Base-by-base conservation (phyloP, 2,113 vertebrate species). In the Pseudorectes ferrugineus region DNA sequence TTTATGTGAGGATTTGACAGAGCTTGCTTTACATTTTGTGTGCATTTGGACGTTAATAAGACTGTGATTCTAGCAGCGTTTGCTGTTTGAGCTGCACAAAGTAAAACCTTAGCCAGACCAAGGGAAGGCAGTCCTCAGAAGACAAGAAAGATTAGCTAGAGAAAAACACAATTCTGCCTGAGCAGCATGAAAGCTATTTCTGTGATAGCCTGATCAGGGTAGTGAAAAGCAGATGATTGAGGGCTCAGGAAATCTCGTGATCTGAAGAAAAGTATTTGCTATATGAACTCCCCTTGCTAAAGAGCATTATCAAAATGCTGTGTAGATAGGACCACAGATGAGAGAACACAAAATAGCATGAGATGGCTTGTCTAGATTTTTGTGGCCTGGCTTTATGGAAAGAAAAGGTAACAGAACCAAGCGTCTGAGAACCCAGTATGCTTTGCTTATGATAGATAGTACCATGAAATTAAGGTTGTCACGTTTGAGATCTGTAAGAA, bases 221-320 rank as follows among this genome's bases (percentile, higher is more conserved):
- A 58, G 83, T 78, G 78, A 83, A 90, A 79, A 95, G 48, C 66
- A 95, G 82, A 86, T 92, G 86, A 86, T 46, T 76, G 85, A 92
- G 52, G 82, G 59, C 83, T 80, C 79, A 43, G 91, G 76, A 81
- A 86, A 67, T 83, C 76, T 86, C 3, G 0, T 80, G 40, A 49
- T 89, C 76, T 71, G 43, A 75, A 86, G 70, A 48, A 95, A 89
- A 92, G 31, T 92, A 84, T 95, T 91, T 89, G 52, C 80, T 89
- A 2, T 54, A 71, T 68, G 83, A 84, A 63, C 36, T 77, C 63
- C 36, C 33, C 21, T 84, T 57, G 80, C 94, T 93, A n/a, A 81
- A 82, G 80, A 91, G 61, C 70, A 23, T 63, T 84, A 28, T 38
- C 51, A 40, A 63, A 65, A 68, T 77, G 52, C 52, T 85, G 54